phyloP scores from a whole-genome alignment of 2,113 vertebrate genomes.

The Phyllostomus discolor region DNA sequence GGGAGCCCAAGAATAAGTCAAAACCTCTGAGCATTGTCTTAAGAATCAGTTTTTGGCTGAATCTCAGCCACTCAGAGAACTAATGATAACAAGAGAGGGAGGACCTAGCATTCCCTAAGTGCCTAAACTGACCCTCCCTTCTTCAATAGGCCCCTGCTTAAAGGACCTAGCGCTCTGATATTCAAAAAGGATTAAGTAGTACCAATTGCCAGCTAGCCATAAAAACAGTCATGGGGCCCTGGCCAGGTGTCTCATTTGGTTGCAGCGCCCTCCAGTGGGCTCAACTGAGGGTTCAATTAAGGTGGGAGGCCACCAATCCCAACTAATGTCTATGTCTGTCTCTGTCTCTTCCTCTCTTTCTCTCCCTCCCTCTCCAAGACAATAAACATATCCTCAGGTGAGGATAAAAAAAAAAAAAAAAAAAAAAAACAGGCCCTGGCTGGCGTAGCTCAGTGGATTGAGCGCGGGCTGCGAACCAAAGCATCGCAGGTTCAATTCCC shows the following conservation, averaged over 20 bases:
- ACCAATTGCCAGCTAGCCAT: neutral
- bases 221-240: neutral
- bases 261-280: no score
- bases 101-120: neutral
- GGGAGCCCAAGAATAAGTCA: conserved; percentile 65
- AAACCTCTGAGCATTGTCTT: neutral
- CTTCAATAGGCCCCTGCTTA: neutral
- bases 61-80: neutral
- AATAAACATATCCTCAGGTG: no score
- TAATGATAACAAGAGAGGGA: neutral
- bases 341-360: no score
- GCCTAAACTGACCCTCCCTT: neutral
- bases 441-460: no score
- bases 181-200: neutral
- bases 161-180: neutral
- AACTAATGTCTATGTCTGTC: no score
- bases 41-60: neutral
- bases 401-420: neutral
- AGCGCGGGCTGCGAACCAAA: no score
- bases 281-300: no score
- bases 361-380: no score
- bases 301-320: no score
- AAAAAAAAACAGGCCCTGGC: neutral
- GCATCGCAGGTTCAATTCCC: no score
- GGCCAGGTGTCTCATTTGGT: no score